phyloP scores from a whole-genome alignment of 1,140 invertebrate genomes.

The Calephelis nemesis region DNA sequence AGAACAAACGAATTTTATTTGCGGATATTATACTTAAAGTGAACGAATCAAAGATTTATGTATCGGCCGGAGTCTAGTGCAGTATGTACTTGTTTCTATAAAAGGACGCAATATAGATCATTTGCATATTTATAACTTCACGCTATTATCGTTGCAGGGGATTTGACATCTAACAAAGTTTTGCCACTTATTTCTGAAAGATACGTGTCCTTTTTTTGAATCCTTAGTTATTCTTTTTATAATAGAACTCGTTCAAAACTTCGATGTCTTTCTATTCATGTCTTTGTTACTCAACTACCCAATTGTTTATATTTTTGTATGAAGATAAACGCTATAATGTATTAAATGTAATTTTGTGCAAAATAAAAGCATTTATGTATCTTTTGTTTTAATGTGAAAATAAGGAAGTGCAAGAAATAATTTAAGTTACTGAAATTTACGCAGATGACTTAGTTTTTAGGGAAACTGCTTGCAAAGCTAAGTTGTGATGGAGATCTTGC shows the following conservation, averaged over 20 bases:
- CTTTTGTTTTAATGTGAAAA: neutral
- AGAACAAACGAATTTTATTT: no score
- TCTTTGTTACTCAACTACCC: neutral
- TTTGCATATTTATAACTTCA: no score
- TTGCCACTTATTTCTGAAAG: no score
- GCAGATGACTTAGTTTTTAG: neutral
- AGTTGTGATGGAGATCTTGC: conserved; percentile 50
- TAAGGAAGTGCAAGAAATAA: neutral
- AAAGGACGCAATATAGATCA: no score
- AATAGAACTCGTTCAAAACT: neutral
- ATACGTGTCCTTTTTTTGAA: no score
- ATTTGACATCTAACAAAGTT: no score
- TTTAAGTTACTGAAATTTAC: neutral
- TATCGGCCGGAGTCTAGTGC: no score
- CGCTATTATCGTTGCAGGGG: no score
- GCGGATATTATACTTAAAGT: no score
- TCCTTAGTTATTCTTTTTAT: no score
- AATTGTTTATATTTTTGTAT: conserved; percentile 5
- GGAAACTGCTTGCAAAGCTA: conserved; percentile 36
- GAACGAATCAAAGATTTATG: no score
- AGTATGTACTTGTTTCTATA: no score
- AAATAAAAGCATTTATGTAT: conserved; percentile 20
- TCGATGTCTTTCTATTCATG: neutral
- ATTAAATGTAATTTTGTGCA: conserved; percentile 2
- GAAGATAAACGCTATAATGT: neutral